Percentiles rank a stretch among this genome's conserved stretches.
Conservation (phyloP, 35 echinoderm and acorn worm species). For the Acanthaster planci region DNA sequence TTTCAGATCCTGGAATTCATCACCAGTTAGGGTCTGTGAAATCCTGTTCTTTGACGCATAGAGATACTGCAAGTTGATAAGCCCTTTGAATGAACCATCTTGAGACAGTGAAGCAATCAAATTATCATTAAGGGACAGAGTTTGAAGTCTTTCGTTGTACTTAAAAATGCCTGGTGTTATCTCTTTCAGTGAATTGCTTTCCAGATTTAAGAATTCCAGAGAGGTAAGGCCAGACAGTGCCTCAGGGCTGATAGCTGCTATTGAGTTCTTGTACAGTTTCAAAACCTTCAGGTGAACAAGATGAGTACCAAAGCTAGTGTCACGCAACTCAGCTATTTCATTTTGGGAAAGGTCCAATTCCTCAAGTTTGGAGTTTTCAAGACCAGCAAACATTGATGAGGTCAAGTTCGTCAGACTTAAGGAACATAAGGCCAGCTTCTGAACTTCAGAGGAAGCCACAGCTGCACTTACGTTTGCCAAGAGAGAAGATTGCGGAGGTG, state of each 20-base stretch:
- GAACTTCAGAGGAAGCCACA: constrained; percentile 18
- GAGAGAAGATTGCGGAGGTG: not conserved
- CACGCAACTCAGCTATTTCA: constrained; percentile 49
- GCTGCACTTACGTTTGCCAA: constrained; percentile 50
- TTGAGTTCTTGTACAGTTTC: constrained; percentile 54
- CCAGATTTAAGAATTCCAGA: constrained; percentile 24
- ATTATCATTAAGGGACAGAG: constrained; percentile 55
- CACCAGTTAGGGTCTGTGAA: constrained; percentile 42
- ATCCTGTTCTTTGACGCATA: constrained; percentile 80
- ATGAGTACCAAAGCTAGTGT: constrained; percentile 15
- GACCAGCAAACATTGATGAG: constrained; percentile 33
- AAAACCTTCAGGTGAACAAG: constrained; percentile 39
- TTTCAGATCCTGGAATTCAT: constrained; percentile 66
- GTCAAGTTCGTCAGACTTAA: constrained; percentile 21
- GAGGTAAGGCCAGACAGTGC: not conserved
- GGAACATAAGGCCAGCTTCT: constrained; percentile 30
- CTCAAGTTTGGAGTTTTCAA: constrained; percentile 37
- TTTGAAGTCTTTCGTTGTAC: not conserved
- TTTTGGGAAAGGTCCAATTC: constrained; percentile 71
- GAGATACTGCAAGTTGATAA: constrained; percentile 46
- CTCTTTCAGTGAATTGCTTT: constrained; percentile 56
- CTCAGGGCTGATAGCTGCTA: constrained; percentile 24
- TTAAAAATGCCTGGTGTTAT: constrained; percentile 46
- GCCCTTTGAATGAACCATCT: constrained; percentile 40
- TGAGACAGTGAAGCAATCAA: constrained; percentile 39